Conservation (phyloP, 2,113 vertebrate genomes). For the Bubalus kerabau region DNA sequence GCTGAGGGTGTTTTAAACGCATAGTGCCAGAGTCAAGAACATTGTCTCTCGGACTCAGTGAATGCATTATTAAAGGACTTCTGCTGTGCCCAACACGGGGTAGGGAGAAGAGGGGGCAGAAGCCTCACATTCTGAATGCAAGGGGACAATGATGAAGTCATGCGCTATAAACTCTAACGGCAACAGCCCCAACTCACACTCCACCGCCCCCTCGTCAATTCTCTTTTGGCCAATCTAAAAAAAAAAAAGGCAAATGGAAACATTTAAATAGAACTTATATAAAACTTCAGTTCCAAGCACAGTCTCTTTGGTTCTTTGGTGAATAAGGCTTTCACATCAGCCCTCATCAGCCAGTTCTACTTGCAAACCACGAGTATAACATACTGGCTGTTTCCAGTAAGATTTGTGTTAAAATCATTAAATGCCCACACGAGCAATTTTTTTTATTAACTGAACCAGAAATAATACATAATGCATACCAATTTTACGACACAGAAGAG, state of each 20-base stretch:
- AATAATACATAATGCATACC: slow-evolving; percentile 46
- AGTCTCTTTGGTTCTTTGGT: neutral
- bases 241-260: neutral
- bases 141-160: neutral
- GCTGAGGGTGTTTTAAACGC: slow-evolving; percentile 53
- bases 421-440: slow-evolving; percentile 31
- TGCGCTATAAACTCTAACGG: neutral
- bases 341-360: neutral
- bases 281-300: neutral
- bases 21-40: slow-evolving; percentile 44
- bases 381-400: neutral
- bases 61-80: slow-evolving; percentile 58
- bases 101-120: neutral
- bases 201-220: neutral
- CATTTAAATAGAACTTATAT: neutral
- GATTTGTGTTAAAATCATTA: slow-evolving; percentile 49
- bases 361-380: neutral
- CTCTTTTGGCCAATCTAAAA: neutral
- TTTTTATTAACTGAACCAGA: slow-evolving; percentile 53
- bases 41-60: slow-evolving; percentile 59
- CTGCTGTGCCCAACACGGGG: slow-evolving; percentile 6
- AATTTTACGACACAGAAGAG: slow-evolving; percentile 48
- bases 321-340: neutral
- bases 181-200: neutral
- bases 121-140: neutral